Evolutionary conservation across 2,113 vertebrate species (phyloP).

Genomic region (Lophura nycthemera): DNA sequence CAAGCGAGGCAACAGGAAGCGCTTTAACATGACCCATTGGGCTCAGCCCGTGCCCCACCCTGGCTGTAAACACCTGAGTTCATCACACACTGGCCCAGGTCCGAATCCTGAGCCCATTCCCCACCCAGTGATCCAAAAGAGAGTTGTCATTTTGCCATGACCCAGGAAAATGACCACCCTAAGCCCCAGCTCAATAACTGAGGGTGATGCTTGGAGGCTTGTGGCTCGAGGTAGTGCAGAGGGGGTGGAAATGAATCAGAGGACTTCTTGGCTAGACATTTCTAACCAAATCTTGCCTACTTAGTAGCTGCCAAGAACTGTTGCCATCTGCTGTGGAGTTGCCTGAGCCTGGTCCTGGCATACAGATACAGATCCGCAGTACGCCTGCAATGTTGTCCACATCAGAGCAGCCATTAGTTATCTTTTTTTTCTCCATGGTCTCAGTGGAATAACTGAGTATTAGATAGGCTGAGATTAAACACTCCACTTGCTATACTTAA

Average conservation of each 20-base stretch:
- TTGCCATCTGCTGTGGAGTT: neutral
- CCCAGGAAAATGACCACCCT: fast-evolving
- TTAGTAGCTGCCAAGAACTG: neutral
- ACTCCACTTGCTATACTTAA: neutral
- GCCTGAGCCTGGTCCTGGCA: neutral
- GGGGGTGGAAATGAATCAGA: neutral
- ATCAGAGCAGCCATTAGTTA: neutral
- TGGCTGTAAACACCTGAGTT: conserved; percentile 22
- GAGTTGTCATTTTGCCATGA: neutral
- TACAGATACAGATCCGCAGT: neutral
- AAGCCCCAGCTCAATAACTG: neutral
- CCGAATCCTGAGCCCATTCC: fast-evolving
- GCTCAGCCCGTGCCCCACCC: conserved; percentile 7
- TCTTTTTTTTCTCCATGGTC: neutral
- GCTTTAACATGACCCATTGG: neutral
- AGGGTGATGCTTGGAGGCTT: neutral
- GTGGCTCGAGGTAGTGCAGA: neutral
- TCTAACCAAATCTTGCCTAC: neutral
- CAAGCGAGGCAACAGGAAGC: conserved; percentile 4
- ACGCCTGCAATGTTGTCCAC: neutral
- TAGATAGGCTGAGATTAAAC: neutral
- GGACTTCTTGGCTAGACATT: neutral
- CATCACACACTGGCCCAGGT: fast-evolving
- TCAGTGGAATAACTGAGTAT: neutral
- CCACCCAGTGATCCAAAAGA: fast-evolving